Base-by-base conservation (phyloP, 2,888 invertebrate genomes). In the Leucophora obtusa region DNA sequence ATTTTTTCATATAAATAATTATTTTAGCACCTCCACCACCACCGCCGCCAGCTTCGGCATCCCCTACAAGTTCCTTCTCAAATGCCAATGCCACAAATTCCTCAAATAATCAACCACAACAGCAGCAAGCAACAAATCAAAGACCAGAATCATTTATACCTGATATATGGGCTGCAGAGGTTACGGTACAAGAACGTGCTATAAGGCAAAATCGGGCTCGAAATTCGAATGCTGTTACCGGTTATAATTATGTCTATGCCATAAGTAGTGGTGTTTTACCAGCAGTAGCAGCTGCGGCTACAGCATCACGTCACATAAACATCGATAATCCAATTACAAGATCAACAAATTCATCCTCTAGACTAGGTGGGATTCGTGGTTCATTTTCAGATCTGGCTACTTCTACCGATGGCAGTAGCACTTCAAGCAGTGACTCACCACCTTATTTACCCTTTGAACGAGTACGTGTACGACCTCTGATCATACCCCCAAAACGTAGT, bases 161-260 rank as follows among this genome's bases (percentile, higher is more conserved):
- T 0, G 90, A 90, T 82, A 90, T 90, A 65, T 90, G 90, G 90
- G 90, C 89, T 1, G 90, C 90, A 4, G 90, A 90, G 84, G 88
- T 90, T 0, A 89, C 90, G 0, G 87, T 90, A 8, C 88, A 88
- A 62, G 89, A 90, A 83, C 87, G 90, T 4, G 87, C 88, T 2
- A 87, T 86, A 47, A 85, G 90, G 1, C 89, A 88, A 73, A 86
- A 86, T 69, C 87, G 87, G 0, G 86, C 87, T 1, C 85, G 88
- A 0, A 87, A 85, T 65, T 84, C 88, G 0, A 85, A 83, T 74
- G 86, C 87, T 0, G 87, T 87, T 2, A 89, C 88, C 33, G 89
- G 89, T 0, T 89, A 90, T 58, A 89, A 89, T 74, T 89, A 88
- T 82, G 90, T 90, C 4, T 90, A 90, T 79, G 90, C 90, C 10